Conservation (phyloP, 2,797 vertebrate genomes). For the Hemibagrus guttatus region DNA sequence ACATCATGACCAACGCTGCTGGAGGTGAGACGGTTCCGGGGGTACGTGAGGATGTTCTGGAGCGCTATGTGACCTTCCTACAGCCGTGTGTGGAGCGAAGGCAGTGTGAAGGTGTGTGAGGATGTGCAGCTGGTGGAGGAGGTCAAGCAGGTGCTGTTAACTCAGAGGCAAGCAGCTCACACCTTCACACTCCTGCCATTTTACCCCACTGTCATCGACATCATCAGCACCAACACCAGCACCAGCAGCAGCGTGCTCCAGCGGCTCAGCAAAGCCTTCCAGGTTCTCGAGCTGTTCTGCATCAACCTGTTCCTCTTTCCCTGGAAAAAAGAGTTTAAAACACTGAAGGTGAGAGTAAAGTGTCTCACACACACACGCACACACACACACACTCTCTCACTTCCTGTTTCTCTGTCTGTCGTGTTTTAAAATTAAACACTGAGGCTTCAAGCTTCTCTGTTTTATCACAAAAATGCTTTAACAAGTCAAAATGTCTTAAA, state of each 20-base stretch:
- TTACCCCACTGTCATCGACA: conserved; percentile 48
- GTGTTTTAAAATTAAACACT: neutral
- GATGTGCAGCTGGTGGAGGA: conserved; percentile 56
- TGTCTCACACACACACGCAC: neutral
- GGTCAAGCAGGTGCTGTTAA: conserved; percentile 59
- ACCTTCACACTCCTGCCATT: conserved; percentile 63
- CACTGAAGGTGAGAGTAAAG: conserved; percentile 75
- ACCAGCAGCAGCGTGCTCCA: conserved; percentile 20
- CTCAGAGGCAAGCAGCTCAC: conserved; percentile 20
- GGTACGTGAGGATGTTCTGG: conserved; percentile 54
- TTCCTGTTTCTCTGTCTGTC: conserved; percentile 14
- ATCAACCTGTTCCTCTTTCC: conserved; percentile 81
- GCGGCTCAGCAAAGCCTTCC: conserved; percentile 66
- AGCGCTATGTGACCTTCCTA: conserved; percentile 64
- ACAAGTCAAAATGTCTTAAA: neutral
- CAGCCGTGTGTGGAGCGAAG: conserved; percentile 42
- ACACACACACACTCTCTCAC: neutral
- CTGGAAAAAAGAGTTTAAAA: conserved; percentile 83
- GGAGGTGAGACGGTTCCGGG: conserved; percentile 34
- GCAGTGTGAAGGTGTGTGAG: conserved; percentile 59
- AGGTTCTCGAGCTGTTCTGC: conserved; percentile 80
- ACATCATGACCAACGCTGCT: conserved; percentile 61
- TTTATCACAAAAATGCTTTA: neutral
- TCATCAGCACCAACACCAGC: neutral
- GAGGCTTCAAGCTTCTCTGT: neutral